A percentile compares a stretch with the other conserved stretches of the same genome.
Conservation (phyloP, 2,888 invertebrate genomes). For the Ornithoptera priamus region DNA sequence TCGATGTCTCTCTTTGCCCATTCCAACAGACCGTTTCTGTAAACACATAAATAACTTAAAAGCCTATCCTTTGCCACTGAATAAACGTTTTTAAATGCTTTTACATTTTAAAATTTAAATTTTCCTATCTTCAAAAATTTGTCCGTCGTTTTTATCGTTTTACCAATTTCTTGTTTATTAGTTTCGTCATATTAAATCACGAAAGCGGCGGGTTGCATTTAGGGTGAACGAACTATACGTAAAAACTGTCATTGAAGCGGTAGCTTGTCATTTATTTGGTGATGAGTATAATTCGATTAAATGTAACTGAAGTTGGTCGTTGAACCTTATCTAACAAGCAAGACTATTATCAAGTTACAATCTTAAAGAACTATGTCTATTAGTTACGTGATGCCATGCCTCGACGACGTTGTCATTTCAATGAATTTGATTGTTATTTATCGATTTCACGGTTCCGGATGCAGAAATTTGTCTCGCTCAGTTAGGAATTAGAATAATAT, state of each 20-base stretch:
- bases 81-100: constrained; percentile 37
- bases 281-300: constrained; percentile 64
- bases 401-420: constrained; percentile 57
- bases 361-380: constrained; percentile 56
- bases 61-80: constrained; percentile 35
- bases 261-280: constrained; percentile 47
- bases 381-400: constrained; percentile 66
- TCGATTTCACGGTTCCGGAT: constrained; percentile 47
- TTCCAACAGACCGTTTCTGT: constrained; percentile 22
- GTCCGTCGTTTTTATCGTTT: constrained; percentile 17
- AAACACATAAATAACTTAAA: constrained; percentile 58
- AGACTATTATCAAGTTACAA: constrained; percentile 48
- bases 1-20: constrained; percentile 7
- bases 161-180: constrained; percentile 25
- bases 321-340: constrained; percentile 49
- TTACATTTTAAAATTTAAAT: constrained; percentile 58
- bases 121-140: constrained; percentile 51
- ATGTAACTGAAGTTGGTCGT: constrained; percentile 58
- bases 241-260: constrained; percentile 41
- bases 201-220: constrained; percentile 19
- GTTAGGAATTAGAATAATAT: constrained; percentile 7
- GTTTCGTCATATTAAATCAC: constrained; percentile 23
- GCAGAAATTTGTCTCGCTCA: constrained; percentile 57
- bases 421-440: constrained; percentile 58
- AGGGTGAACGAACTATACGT: constrained; percentile 44